These are phyloP conservation scores for Timema podura DNA, from an alignment of 2,888 invertebrate genomes.

Conservation along the genomic window DNA sequence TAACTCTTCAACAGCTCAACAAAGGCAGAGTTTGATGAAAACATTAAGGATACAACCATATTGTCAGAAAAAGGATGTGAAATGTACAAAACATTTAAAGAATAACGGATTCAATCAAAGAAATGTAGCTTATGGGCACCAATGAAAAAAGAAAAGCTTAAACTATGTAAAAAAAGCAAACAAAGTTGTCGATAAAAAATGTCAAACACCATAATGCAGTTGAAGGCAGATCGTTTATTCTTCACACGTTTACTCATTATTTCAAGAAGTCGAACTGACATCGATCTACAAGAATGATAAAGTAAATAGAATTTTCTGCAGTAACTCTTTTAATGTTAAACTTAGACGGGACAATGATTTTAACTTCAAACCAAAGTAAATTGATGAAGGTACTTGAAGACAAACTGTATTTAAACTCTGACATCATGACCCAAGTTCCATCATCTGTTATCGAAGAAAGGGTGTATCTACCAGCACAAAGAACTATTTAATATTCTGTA, in stretches of 20 bases:
- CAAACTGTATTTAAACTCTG: neutral
- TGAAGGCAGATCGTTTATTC: neutral
- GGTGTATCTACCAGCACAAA: neutral
- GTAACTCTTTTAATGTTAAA: neutral
- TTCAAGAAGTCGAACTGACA: neutral
- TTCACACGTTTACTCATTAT: neutral
- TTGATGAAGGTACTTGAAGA: neutral
- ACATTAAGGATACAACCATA: neutral
- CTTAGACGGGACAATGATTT: neutral
- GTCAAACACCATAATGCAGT: too few relatives aligned
- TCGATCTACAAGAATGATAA: neutral
- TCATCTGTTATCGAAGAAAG: neutral
- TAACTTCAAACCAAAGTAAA: neutral
- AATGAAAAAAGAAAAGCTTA: neutral
- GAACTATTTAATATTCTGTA: neutral
- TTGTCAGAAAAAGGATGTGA: neutral
- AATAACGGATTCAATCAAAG: neutral
- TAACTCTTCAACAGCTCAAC: too few relatives aligned
- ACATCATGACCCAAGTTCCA: neutral
- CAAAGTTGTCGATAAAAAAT: too few relatives aligned
- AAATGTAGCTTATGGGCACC: neutral
- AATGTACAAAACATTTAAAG: neutral
- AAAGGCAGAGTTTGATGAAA: too few relatives aligned
- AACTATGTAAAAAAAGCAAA: neutral
- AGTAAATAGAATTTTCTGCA: neutral